These are phyloP conservation scores for Pachydiplax longipennis DNA, from an alignment of 2,888 invertebrate species.

Conservation along the genomic window DNA sequence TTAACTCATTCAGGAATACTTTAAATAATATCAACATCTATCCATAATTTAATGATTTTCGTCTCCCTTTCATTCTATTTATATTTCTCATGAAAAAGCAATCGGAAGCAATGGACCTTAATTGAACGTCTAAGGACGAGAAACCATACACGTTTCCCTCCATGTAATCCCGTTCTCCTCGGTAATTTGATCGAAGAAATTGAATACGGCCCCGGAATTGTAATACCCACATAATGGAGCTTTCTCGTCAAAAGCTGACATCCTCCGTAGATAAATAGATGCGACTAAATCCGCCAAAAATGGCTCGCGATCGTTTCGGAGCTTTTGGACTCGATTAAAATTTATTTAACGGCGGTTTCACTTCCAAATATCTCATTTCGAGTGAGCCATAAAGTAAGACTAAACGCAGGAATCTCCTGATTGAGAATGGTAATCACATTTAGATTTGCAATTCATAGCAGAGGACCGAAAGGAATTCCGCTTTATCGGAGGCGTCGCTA, in stretches of 20 bases:
- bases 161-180: not conserved
- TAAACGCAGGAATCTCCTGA: constrained; percentile 1
- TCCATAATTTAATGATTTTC: no score
- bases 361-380: not conserved
- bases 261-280: not conserved
- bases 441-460: constrained; percentile 29
- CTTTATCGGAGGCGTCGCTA: constrained; percentile 12
- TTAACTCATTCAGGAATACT: no score
- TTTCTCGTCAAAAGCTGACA: not conserved
- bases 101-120: no score
- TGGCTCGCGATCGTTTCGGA: not conserved
- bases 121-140: no score
- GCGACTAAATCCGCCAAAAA: not conserved
- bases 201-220: not conserved
- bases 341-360: not conserved
- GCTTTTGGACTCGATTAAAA: not conserved
- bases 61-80: no score
- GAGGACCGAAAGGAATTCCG: constrained; percentile 12
- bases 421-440: constrained; percentile 38
- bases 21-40: no score
- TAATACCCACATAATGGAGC: not conserved
- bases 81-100: no score
- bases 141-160: no score
- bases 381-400: not conserved
- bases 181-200: not conserved